Evolutionary conservation across 2,113 vertebrate genomes (phyloP), one percentile per base, ranked within the genome.

Genomic region (Dunckerocampus dactyliophorus): DNA sequence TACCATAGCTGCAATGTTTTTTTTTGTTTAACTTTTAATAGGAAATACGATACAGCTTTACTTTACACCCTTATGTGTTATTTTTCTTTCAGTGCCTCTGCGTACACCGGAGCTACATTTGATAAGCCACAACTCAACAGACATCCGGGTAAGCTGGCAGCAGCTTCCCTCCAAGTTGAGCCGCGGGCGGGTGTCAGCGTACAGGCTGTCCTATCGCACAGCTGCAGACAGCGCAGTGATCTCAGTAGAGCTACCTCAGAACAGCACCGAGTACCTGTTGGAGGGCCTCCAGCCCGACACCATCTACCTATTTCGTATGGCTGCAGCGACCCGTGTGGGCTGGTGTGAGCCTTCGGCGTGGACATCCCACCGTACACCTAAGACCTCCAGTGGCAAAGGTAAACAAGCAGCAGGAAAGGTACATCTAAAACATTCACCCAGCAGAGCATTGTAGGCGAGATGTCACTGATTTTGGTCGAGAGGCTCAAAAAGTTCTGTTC

Each of bases 301-400:
- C 4, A 87, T 95, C 75, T 99, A 99, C 76, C 72, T 99, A 72
- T 92, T 98, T 11, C 92, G 95, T 0, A 92, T 99, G 50, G 92
- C 95, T 0, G 95, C 92, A 12, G 93, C 95, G 6, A 99, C 97
- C 0, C 91, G 92, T 1, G 82, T 93, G 24, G 97, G 97, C 42
- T 95, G 94, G 92, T 96, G 97, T 67, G 95, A 98, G 69, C 91
- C 94, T 0, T 95, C 95, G 0, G 78, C 94, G 3, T 99, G 97
- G 97, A 95, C 92, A 1, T 98, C 97, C 0, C 96, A 98, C 59
- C 89, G 91, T 8, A 99, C 94, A 0, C 94, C 95, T n/a, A 96
- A 93, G 79, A 91, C 88, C n/a, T 94, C 93, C 1, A 94, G 89
- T 22, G 82, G 90, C 58, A 92, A 91, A 92, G 97, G 97, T 98